Base-by-base conservation (phyloP, 2,888 invertebrate genomes). In the Tupiocoris notatus region DNA sequence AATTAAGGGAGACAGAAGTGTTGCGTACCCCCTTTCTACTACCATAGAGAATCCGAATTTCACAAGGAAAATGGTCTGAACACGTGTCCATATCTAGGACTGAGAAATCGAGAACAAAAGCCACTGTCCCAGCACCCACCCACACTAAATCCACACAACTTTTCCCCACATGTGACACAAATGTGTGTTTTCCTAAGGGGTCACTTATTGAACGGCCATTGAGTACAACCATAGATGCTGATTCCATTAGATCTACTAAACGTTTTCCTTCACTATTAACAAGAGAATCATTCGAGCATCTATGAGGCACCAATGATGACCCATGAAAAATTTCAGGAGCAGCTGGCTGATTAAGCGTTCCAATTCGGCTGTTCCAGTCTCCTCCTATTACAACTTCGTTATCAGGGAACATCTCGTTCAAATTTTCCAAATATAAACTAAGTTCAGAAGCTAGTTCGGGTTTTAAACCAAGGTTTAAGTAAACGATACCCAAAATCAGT, bases 201-300 rank as follows among this genome's bases (percentile, higher is more conserved):
- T 65, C 65, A 24, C 23, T 1, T 24, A 16, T 21, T 23, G 65
- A 23, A 23, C 65, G 21, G 39, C 65, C 65, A 65, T 65, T 65
- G 2, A 65, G 24, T n/a, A 22, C 65, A 3, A 12, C 12, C 39
- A 39, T 39, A 39, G 39, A 12, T 12, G 12, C 3, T 39, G 39
- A 39, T 7, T 65, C 65, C 65, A 65, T 65, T 12, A 65, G 23
- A 24, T 65, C 25, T 9, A 24, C n/a, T 1, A 65, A 24, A 1
- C 1, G n/a, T 65, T 65, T 39, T 24, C 25, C 65, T 24, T 16
- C n/a, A 18, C 12, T 18, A 65, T 65, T 24, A 21, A 65, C 25
- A 12, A 23, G 21, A 18, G 18, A 12, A 18, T 65, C 65, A 21
- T 23, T 12, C 1, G 65, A 65, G 22, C 25, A 21, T 65, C 65